Conservation (phyloP, 2,888 invertebrate species). For the Orthosia gracilis region DNA sequence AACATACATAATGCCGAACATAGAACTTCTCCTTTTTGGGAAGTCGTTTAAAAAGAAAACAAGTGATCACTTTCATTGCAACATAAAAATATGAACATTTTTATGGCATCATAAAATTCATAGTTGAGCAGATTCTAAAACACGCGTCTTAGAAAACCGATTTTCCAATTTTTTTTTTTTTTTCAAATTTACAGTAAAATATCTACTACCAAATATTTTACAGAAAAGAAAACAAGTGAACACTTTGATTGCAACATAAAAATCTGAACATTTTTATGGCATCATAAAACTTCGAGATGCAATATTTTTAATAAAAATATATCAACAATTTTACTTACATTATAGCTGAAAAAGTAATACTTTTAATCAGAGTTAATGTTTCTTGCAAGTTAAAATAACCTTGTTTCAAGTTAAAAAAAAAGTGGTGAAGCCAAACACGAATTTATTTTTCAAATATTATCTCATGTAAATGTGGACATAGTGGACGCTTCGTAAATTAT, state of each 20-base stretch:
- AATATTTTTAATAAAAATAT: conserved; percentile 17
- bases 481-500: background rate
- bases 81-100: conserved; percentile 26
- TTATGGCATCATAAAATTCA: conserved; percentile 33
- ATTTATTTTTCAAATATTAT: background rate
- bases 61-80: conserved; percentile 42
- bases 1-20: too few species aligned
- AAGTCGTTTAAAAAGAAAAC: too few species aligned
- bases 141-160: too few species aligned
- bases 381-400: background rate
- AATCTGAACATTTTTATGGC: conserved; percentile 22
- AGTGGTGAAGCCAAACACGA: background rate
- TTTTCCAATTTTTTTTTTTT: too few species aligned
- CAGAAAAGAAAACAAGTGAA: conserved; percentile 30
- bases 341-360: background rate
- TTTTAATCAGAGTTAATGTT: background rate
- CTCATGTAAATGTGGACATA: background rate
- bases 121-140: too few species aligned
- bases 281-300: conserved; percentile 14
- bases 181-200: conserved; percentile 4
- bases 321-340: conserved; percentile 5
- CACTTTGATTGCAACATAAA: conserved; percentile 45
- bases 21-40: too few species aligned
- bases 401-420: background rate
- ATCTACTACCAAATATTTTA: conserved; percentile 25